Evolutionary conservation across 2,113 vertebrate genomes (phyloP), one percentile per base, ranked within the genome.

Genomic region (Cavia porcellus): DNA sequence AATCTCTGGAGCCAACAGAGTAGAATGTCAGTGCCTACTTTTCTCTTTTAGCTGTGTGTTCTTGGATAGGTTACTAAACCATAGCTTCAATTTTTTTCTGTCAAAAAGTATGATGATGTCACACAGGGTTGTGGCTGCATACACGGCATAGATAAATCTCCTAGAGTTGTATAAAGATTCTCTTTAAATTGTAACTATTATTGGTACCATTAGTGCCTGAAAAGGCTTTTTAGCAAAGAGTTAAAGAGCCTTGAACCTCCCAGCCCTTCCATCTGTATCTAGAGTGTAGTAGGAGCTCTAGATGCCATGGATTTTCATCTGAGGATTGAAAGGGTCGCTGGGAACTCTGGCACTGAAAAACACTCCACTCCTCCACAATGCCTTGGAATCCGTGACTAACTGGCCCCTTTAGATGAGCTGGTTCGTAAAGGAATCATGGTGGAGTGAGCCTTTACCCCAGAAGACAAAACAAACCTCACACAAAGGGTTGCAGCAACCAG

Each of bases 311-410:
- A 97, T 98, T 98, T 97, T 95, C 81, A 52, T 97, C 93, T 97
- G 95, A 97, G 96, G 45, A 97, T 80, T 85, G 75, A 89, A 98
- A 98, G 98, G 98, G 98, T 98, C 97, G 95, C 81, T 62, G 95
- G 97, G 98, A 97, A 68, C 11, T 57, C 82, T 32, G 61, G 81
- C 74, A 74, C 97, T 97, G 96, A 98, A 98, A 98, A 98, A 97
- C 22, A 12, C 64, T 64, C 66, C 0, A 0, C 42, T 91, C 94
- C 74, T 85, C 82, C 88, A 97, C 97, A 96, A 50, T 75, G 93
- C 96, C 59, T 94, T 61, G 84, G 87, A 91, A 97, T 96, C 96
- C 84, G 83, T 59, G 95, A 98, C 92, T 97, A 97, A 95, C 94
- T 2, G 52, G 86, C 79, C 72, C 95, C 96, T 94, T 93, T 83